Conservation (phyloP, 2,888 invertebrate species). For the Phoenoteleia sp. region DNA sequence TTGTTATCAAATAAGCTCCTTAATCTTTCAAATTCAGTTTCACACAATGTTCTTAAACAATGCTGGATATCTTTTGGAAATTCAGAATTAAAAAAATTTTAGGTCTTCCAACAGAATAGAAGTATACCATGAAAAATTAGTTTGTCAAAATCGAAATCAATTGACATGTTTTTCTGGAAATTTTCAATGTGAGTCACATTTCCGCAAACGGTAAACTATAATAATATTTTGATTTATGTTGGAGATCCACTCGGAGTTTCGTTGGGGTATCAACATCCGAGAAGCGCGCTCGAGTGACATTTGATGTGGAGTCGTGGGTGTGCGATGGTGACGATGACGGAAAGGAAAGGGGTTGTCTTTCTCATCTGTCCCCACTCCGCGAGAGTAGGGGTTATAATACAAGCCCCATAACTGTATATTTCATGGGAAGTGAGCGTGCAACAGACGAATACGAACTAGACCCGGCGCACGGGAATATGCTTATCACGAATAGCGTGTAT, state of each 20-base stretch:
- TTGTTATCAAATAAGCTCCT: too few species aligned
- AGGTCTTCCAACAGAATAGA: too few species aligned
- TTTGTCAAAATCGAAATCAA: too few species aligned
- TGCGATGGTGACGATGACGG: conserved; percentile 74
- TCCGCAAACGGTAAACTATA: conserved; percentile 16
- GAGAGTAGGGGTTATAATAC: conserved; percentile 76
- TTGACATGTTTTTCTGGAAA: too few species aligned
- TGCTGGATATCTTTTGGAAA: too few species aligned
- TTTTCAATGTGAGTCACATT: neutral
- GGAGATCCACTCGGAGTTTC: conserved; percentile 35
- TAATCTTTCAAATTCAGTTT: too few species aligned
- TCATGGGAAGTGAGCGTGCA: conserved; percentile 78
- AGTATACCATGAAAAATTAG: too few species aligned
- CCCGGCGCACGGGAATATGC: conserved; percentile 44
- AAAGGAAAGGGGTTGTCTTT: conserved; percentile 73
- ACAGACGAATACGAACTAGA: conserved; percentile 70
- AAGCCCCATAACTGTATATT: conserved; percentile 80
- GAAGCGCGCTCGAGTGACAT: conserved; percentile 70
- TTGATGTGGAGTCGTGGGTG: conserved; percentile 80
- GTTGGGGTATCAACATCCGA: conserved; percentile 67
- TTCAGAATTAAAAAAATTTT: too few species aligned
- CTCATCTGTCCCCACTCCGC: conserved; percentile 66
- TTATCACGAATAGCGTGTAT: conserved; percentile 65
- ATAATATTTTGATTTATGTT: conserved; percentile 61
- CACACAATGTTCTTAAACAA: too few species aligned